Evolutionary conservation across 2,797 vertebrate species (phyloP).

Genomic region (Gallinago nigripennis): DNA sequence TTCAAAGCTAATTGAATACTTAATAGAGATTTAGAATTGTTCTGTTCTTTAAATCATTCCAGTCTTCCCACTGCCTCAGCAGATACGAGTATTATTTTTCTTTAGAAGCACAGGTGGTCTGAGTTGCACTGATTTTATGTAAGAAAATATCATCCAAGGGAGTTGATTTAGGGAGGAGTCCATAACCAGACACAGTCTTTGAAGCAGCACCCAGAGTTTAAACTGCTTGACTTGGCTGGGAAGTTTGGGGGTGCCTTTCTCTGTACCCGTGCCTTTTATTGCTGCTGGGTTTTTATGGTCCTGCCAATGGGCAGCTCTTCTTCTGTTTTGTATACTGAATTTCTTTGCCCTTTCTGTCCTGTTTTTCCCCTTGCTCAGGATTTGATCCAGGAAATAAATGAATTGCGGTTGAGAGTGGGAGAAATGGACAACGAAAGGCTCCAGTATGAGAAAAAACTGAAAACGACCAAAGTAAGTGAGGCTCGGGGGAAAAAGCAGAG

Average conservation of each 20-base stretch:
- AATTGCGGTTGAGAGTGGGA: constrained; percentile 88
- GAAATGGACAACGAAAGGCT: constrained; percentile 92
- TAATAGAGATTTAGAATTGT: neutral
- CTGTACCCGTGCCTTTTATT: no score
- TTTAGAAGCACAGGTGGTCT: neutral
- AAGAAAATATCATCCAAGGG: neutral
- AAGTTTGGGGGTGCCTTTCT: no score
- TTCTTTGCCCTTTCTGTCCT: neutral
- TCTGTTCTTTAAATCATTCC: constrained; percentile 20
- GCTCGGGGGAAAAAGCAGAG: neutral
- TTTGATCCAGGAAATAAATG: constrained; percentile 91
- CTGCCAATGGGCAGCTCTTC: no score
- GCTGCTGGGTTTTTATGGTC: no score
- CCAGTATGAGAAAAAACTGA: constrained; percentile 96
- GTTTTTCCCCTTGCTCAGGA: constrained; percentile 75
- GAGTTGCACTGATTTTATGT: constrained; percentile 5
- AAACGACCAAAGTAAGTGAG: constrained; percentile 92
- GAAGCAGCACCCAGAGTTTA: constrained; percentile 7
- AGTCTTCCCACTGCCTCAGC: constrained; percentile 37
- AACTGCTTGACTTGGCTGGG: neutral
- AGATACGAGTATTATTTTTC: constrained; percentile 15
- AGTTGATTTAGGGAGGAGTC: constrained; percentile 38
- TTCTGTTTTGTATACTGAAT: neutral
- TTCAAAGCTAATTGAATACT: neutral
- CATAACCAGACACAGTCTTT: constrained; percentile 7